These are phyloP conservation scores for Morpho deidamia DNA, from an alignment of 2,888 invertebrate genomes.

Conservation along the genomic window DNA sequence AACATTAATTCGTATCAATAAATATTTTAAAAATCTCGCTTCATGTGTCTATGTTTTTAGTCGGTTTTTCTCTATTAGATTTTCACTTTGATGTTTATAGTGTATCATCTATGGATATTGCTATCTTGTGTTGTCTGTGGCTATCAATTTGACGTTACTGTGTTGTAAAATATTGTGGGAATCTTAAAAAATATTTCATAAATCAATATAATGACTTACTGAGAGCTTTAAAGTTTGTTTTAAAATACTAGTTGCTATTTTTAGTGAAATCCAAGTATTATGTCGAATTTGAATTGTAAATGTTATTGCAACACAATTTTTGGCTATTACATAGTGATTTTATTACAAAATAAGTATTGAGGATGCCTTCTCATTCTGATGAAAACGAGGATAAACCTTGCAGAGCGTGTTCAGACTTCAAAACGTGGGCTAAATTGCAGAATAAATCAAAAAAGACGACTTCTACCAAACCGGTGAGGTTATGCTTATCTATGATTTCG, in stretches of 20 bases:
- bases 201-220: not conserved
- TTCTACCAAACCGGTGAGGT: slow-evolving; percentile 40
- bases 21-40: too few relatives aligned
- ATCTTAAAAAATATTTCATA: not conserved
- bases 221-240: too few relatives aligned
- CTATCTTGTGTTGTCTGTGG: too few relatives aligned
- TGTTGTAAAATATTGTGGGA: too few relatives aligned
- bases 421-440: slow-evolving; percentile 83
- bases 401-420: slow-evolving; percentile 85
- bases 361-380: slow-evolving; percentile 51
- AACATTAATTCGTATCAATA: too few relatives aligned
- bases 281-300: slow-evolving; percentile 10
- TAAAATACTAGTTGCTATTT: not conserved
- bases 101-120: too few relatives aligned
- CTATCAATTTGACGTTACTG: too few relatives aligned
- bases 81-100: too few relatives aligned
- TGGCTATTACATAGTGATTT: slow-evolving; percentile 23
- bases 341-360: slow-evolving; percentile 18
- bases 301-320: slow-evolving; percentile 39
- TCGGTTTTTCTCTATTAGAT: too few relatives aligned
- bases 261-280: slow-evolving; percentile 3
- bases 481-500: slow-evolving; percentile 40
- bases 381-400: slow-evolving; percentile 79
- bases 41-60: too few relatives aligned
- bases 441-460: slow-evolving; percentile 44